phyloP scores from a whole-genome alignment of 2,797 vertebrate species.

The Cercopithecus diana region DNA sequence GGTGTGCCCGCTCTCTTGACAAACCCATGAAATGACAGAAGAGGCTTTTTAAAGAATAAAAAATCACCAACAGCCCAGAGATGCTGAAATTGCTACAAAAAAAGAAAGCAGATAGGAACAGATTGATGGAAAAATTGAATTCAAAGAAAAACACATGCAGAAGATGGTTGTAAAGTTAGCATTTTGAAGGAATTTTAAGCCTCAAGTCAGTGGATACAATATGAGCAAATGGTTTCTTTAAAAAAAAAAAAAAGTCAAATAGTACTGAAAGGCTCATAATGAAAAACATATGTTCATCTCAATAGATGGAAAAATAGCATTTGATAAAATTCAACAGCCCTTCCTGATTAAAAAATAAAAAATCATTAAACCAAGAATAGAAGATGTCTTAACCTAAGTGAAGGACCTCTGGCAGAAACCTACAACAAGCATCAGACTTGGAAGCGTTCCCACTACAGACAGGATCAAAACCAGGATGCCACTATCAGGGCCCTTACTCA shows the following conservation, averaged over 20 bases:
- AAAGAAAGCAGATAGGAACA: background rate
- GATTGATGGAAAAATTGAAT: background rate
- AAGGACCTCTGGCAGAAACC: background rate
- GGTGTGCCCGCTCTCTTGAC: background rate
- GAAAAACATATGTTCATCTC: slow-evolving; percentile 32
- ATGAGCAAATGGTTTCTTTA: background rate
- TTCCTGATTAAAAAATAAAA: background rate
- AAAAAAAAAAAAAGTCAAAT: background rate
- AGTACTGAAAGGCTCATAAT: background rate
- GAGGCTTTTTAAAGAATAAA: background rate
- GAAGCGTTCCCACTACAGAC: background rate
- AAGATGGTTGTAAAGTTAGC: background rate
- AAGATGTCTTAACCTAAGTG: background rate
- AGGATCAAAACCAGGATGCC: background rate
- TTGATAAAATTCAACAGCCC: slow-evolving; percentile 44
- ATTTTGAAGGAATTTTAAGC: background rate
- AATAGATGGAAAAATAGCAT: slow-evolving; percentile 16
- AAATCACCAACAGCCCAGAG: background rate
- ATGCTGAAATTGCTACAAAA: background rate
- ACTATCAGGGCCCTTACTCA: rapidly evolving
- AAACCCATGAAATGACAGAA: background rate
- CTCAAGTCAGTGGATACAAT: background rate
- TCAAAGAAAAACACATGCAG: background rate
- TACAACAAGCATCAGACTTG: background rate
- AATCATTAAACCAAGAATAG: slow-evolving; percentile 37